Percentiles rank a stretch among this genome's conserved stretches.
Conservation (phyloP, 2,888 invertebrate species). For the Exephanes ischioxanthus region DNA sequence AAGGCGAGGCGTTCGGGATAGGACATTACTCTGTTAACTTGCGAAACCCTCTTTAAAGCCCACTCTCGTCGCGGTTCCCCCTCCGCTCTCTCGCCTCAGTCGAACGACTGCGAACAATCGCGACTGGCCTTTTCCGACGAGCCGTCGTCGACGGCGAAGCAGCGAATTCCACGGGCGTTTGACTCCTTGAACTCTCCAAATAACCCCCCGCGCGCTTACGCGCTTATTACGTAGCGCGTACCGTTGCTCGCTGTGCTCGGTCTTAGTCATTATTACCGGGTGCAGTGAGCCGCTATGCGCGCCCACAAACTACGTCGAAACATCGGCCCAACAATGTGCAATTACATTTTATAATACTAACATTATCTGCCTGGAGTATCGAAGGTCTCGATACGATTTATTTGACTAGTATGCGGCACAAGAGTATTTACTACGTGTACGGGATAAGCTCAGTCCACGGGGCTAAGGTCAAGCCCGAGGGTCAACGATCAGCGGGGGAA, state of each 20-base stretch:
- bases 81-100: conserved; percentile 37
- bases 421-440: conserved; percentile 11
- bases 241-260: conserved; percentile 2
- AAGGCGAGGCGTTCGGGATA: conserved; percentile 31
- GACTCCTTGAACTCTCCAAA: conserved; percentile 67
- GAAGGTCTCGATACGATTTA: not conserved
- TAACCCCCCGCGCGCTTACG: conserved; percentile 39
- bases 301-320: not conserved
- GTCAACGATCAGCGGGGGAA: conserved; percentile 52
- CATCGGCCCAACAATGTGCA: conserved; percentile 3
- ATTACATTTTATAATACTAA: not conserved
- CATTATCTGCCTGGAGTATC: not conserved
- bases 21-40: conserved; percentile 20
- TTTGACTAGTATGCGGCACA: not conserved
- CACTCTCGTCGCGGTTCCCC: not conserved
- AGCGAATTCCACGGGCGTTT: conserved; percentile 68
- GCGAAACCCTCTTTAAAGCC: conserved; percentile 44
- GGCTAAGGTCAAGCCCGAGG: conserved; percentile 46
- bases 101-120: conserved; percentile 50
- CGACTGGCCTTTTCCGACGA: conserved; percentile 41
- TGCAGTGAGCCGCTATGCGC: not conserved
- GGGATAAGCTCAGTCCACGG: conserved; percentile 36
- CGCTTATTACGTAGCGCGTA: conserved; percentile 63
- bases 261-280: conserved; percentile 8
- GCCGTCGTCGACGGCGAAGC: conserved; percentile 61